Base-by-base conservation (phyloP, 2,888 invertebrate species). In the Stenolophus ochropezus region DNA sequence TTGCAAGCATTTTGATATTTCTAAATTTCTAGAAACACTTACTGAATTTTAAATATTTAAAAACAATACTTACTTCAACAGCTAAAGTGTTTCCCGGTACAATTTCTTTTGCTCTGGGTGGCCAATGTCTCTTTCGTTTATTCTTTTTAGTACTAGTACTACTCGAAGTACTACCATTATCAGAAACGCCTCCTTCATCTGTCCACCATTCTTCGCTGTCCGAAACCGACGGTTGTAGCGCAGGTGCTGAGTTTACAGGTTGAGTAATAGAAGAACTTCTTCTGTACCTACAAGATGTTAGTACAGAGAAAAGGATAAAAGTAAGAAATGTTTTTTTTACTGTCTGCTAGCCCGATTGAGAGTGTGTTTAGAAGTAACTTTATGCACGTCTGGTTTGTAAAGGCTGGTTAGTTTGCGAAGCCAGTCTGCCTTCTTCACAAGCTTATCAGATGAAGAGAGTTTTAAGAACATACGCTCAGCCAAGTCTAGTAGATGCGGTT, bases 401-500 rank as follows among this genome's bases (percentile, higher is more conserved):
- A 86, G 82, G 5, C 86, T 81, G 4, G 87, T 87, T 87, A 93
- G 92, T 85, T 93, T 93, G 84, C 91, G 91, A 79, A 92, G 92
- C 97, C 97, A 97, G 84, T 94, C 94, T 83, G 94, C 93, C 87
- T 94, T 94, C 84, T 94, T 94, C 80, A 95, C 88, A 82, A 96
- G 92, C 42, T 92, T 91, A 90, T 98, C 97, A 84, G 92, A 92
- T 6, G 94, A 92, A 82, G 93, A 93, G 85, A 97, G 92, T 81
- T 94, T 94, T 87, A 98, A 94, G 89, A 95, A 95, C 89, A 95
- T 95, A 83, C 96, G 92, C 89, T 98, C 97, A 79, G 96, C 96
- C 58, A 98, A 94, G 91, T 98, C 97, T 84, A 97, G 91, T 84
- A 96, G 96, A 88, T 96, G 96, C 53, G 96, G 94, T 88, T 96